phyloP scores from a whole-genome alignment of 2,113 vertebrate species.

The Hepsetus odoe region DNA sequence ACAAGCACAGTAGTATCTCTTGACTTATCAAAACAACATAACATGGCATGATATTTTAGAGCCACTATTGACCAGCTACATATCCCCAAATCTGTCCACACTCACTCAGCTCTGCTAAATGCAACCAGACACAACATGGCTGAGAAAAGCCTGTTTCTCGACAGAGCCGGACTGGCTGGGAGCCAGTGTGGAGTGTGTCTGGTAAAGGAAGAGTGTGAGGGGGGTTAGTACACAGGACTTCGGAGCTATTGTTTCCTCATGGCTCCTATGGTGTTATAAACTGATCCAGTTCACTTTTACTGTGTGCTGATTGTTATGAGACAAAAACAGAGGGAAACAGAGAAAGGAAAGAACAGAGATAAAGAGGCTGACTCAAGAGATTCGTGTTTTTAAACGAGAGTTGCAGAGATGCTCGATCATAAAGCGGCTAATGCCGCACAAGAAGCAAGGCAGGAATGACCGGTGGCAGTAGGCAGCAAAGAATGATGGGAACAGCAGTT shows the following conservation, averaged over 20 bases:
- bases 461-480: neutral
- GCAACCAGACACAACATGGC: neutral
- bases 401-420: neutral
- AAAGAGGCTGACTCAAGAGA: neutral
- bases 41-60: neutral
- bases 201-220: constrained; percentile 6
- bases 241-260: constrained; percentile 26
- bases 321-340: constrained; percentile 14
- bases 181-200: constrained; percentile 30
- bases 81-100: neutral
- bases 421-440: neutral
- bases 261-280: constrained; percentile 14
- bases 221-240: constrained; percentile 1
- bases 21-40: neutral
- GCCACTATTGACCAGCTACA: neutral
- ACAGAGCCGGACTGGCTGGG: constrained; percentile 10
- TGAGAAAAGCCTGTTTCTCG: neutral
- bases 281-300: neutral
- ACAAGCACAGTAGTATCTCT: neutral
- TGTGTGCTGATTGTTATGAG: neutral
- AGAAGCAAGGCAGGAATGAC: constrained; percentile 5
- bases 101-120: neutral
- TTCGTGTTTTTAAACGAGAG: neutral
- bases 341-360: neutral
- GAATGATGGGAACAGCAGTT: constrained; percentile 21